These are phyloP conservation scores for Megastigmus dorsalis DNA, from an alignment of 2,888 invertebrate genomes.

Conservation along the genomic window DNA sequence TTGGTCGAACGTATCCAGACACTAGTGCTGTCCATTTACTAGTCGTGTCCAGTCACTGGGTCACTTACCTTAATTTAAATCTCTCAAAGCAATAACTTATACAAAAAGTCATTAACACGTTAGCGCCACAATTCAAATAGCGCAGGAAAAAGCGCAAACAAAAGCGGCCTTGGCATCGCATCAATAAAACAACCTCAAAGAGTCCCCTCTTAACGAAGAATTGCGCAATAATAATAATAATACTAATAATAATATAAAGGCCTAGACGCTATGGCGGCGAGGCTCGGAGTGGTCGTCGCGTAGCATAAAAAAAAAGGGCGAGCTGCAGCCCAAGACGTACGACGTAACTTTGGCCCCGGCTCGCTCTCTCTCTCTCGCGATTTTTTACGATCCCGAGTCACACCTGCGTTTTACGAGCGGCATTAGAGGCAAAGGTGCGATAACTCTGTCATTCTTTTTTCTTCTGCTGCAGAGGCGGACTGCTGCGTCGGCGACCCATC, in stretches of 20 bases:
- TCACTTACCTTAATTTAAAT: too few relatives aligned
- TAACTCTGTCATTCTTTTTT: slow-evolving; percentile 40
- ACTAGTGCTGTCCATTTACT: too few relatives aligned
- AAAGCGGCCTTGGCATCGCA: background rate
- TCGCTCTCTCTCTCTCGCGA: background rate
- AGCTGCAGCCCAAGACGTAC: too few relatives aligned
- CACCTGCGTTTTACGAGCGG: slow-evolving; percentile 50
- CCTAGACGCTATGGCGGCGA: too few relatives aligned
- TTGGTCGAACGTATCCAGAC: too few relatives aligned
- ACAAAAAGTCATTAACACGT: background rate
- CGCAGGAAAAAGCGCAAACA: background rate
- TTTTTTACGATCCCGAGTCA: slow-evolving; percentile 48
- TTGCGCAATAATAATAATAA: slow-evolving; percentile 39
- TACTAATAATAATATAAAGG: too few relatives aligned
- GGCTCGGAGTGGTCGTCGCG: too few relatives aligned
- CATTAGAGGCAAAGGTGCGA: slow-evolving; percentile 27
- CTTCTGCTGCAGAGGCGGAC: slow-evolving; percentile 71
- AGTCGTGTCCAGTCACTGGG: too few relatives aligned
- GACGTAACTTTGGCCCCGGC: background rate
- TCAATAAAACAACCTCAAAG: background rate
- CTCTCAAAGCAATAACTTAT: background rate
- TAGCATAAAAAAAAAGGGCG: background rate
- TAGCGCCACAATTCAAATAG: background rate
- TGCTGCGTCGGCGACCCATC: slow-evolving; percentile 76
- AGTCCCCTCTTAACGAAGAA: slow-evolving; percentile 16